phyloP scores from a whole-genome alignment of 2,888 invertebrate genomes.

The Priocnemis perturbator region DNA sequence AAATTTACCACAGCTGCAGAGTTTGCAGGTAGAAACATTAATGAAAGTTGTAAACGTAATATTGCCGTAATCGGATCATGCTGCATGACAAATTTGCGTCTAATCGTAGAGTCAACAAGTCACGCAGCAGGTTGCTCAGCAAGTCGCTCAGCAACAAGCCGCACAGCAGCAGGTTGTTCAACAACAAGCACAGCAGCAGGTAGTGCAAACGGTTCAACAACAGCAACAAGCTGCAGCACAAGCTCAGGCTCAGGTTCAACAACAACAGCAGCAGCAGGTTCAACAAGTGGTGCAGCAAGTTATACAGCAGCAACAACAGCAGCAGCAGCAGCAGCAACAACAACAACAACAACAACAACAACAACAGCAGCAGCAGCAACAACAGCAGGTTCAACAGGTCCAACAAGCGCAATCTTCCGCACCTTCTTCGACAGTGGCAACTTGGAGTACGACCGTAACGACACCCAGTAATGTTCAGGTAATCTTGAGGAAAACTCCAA shows the following conservation, averaged over 20 bases:
- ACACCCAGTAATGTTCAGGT: conserved; percentile 73
- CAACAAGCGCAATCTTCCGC: conserved; percentile 70
- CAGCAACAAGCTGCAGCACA: conserved; percentile 63
- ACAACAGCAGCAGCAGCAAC: conserved; percentile 55
- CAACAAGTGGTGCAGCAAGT: conserved; percentile 62
- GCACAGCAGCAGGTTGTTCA: conserved; percentile 51
- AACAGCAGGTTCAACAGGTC: conserved; percentile 49
- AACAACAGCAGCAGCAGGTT: conserved; percentile 56
- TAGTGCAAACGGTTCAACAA: conserved; percentile 61
- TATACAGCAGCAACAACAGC: conserved; percentile 55
- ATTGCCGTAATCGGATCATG: background rate
- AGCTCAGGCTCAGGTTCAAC: conserved; percentile 56
- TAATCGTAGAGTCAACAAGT: conserved; percentile 68
- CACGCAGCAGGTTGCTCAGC: conserved; percentile 61
- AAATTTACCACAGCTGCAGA: conserved; percentile 77
- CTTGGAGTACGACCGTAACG: conserved; percentile 71
- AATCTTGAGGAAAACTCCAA: too few species aligned
- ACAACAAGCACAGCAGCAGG: conserved; percentile 65
- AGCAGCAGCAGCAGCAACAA: conserved; percentile 58
- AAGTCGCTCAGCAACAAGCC: conserved; percentile 59
- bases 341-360: conserved; percentile 61
- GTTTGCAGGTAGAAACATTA: conserved; percentile 65
- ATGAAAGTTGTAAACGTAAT: background rate
- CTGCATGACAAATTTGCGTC: conserved; percentile 14
- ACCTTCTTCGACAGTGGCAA: conserved; percentile 69